Conservation (phyloP, 2,797 vertebrate species). For the Trachurus trachurus region DNA sequence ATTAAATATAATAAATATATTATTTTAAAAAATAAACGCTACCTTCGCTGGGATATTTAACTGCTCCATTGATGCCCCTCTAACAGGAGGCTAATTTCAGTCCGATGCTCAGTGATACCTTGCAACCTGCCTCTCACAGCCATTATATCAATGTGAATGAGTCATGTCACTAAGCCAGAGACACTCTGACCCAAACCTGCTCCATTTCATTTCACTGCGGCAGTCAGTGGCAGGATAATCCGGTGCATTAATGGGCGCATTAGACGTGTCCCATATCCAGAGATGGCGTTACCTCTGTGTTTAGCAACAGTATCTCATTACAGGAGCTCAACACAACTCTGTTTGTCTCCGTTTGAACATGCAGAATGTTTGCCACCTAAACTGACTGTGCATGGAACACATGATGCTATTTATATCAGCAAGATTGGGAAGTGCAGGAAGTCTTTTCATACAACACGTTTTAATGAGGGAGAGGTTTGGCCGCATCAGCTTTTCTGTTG, state of each 20-base stretch:
- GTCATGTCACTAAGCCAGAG: not conserved
- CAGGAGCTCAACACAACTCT: conserved; percentile 41
- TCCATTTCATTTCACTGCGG: not conserved
- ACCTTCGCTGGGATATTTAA: not conserved
- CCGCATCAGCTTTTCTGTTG: conserved; percentile 29
- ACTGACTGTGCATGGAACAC: conserved; percentile 17
- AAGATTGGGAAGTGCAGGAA: conserved; percentile 31
- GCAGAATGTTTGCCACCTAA: conserved; percentile 45
- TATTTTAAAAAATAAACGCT: too few species aligned
- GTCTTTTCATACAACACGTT: conserved; percentile 35
- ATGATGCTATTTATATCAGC: conserved; percentile 47
- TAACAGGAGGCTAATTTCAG: not conserved
- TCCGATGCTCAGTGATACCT: not conserved
- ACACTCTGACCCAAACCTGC: not conserved
- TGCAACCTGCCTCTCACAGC: not conserved
- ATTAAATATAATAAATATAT: too few species aligned
- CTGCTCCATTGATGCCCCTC: not conserved
- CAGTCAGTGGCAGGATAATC: conserved; percentile 1
- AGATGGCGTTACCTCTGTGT: conserved; percentile 30
- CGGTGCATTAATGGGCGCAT: conserved; percentile 3
- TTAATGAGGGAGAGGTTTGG: conserved; percentile 31
- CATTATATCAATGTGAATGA: not conserved
- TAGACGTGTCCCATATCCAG: conserved; percentile 21
- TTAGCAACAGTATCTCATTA: conserved; percentile 47
- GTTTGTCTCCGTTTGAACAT: conserved; percentile 45